These are phyloP conservation scores for Poecilia gillii DNA, from an alignment of 2,797 vertebrate genomes.

Conservation along the genomic window DNA sequence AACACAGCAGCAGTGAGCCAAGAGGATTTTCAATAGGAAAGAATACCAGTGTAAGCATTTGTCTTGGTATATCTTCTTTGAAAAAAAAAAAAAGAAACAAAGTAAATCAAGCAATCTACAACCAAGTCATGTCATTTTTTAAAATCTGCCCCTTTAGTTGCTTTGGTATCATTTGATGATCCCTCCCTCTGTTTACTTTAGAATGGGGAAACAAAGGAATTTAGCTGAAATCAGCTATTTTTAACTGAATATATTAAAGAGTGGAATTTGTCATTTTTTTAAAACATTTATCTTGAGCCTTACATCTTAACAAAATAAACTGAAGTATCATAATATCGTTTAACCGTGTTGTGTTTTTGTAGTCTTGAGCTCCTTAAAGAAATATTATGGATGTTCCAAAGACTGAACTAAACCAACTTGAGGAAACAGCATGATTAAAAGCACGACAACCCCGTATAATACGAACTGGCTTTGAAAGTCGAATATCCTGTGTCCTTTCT, in stretches of 20 bases:
- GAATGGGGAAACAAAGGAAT: neutral
- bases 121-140: neutral
- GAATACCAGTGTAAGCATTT: neutral
- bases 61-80: neutral
- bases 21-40: neutral
- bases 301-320: slow-evolving; percentile 31
- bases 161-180: neutral
- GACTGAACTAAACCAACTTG: slow-evolving; percentile 69
- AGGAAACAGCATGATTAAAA: slow-evolving; percentile 63
- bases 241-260: slow-evolving; percentile 71
- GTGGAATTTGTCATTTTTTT: slow-evolving; percentile 59
- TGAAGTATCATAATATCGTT: slow-evolving; percentile 17
- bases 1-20: neutral
- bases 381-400: slow-evolving; percentile 68
- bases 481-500: slow-evolving; percentile 79
- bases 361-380: slow-evolving; percentile 45
- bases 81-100: neutral
- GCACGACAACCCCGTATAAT: slow-evolving; percentile 68
- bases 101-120: neutral
- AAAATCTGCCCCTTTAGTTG: neutral
- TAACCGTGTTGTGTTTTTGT: slow-evolving; percentile 49
- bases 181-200: neutral
- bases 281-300: slow-evolving; percentile 49
- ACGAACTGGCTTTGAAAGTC: slow-evolving; percentile 77
- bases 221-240: slow-evolving; percentile 20